A percentile compares a stretch with the other conserved stretches of the same genome.
phyloP scores from a whole-genome alignment of 1,140 invertebrate genomes.

The Aradophagus sp. region DNA sequence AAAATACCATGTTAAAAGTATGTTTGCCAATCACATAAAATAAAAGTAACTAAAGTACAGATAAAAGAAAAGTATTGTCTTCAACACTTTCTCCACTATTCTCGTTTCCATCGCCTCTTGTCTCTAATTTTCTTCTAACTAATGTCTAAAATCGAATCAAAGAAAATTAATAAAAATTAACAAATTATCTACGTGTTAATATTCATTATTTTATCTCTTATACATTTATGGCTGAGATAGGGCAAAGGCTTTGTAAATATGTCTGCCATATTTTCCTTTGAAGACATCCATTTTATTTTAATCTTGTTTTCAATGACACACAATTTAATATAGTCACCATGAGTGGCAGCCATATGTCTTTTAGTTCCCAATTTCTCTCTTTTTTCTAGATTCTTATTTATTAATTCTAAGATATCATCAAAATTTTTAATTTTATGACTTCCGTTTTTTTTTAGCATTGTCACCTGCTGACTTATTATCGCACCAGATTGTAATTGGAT shows the following conservation, averaged over 20 bases:
- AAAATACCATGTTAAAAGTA: no score
- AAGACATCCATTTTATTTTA: conserved; percentile 7
- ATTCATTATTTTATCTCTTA: conserved; percentile 5
- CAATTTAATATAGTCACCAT: conserved; percentile 4
- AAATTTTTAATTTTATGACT: conserved; percentile 8
- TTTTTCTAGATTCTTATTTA: conserved; percentile 1
- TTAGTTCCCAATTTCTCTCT: conserved; percentile 2
- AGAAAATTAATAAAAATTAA: no score
- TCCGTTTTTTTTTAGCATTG: conserved; percentile 6
- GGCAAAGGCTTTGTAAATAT: conserved; percentile 6
- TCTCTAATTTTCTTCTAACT: no score
- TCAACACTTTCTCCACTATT: no score
- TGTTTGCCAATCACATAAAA: no score
- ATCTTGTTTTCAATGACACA: conserved; percentile 4
- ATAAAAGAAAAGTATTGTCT: no score
- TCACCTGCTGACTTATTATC: conserved; percentile 4
- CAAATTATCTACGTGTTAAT: no score
- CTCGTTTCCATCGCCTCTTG: no score
- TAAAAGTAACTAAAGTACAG: no score
- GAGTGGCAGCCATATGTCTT: conserved; percentile 1
- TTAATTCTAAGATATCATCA: not conserved
- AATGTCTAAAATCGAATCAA: no score
- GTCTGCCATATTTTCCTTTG: conserved; percentile 11
- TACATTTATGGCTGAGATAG: not conserved
- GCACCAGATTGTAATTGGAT: conserved; percentile 6